Evolutionary conservation across 1,140 invertebrate species (phyloP).

Genomic region (Aphaenogaster floridana): DNA sequence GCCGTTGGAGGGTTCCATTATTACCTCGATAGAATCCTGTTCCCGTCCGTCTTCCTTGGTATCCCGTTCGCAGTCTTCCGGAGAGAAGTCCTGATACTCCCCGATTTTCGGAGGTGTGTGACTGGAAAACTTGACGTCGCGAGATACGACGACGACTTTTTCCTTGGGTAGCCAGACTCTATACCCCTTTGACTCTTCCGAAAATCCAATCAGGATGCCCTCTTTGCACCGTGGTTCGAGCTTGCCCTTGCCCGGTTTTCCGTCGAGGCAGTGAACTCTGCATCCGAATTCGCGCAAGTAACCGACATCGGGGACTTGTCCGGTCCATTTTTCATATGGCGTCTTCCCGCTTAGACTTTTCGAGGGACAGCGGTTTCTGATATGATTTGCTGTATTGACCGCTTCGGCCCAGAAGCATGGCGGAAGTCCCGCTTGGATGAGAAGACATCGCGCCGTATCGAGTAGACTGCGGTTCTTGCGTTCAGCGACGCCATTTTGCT

Average conservation of each 20-base stretch:
- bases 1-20: too few species aligned
- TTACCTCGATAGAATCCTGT: too few species aligned
- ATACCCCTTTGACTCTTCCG: slow-evolving; percentile 43
- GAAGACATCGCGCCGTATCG: slow-evolving; percentile 26
- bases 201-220: slow-evolving; percentile 31
- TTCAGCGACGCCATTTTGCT: slow-evolving; percentile 35
- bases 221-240: slow-evolving; percentile 55
- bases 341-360: slow-evolving; percentile 57
- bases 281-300: slow-evolving; percentile 75
- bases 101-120: not conserved
- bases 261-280: slow-evolving; percentile 67
- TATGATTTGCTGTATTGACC: not conserved
- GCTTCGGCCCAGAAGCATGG: slow-evolving; percentile 19
- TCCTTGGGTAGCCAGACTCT: slow-evolving; percentile 43
- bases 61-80: not conserved
- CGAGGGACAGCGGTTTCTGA: slow-evolving; percentile 9
- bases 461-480: slow-evolving; percentile 33
- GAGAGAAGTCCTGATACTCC: not conserved
- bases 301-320: slow-evolving; percentile 28
- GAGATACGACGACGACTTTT: not conserved
- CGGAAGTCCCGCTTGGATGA: not conserved
- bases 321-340: slow-evolving; percentile 52
- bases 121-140: slow-evolving; percentile 10
- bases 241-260: slow-evolving; percentile 71
- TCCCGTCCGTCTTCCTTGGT: not conserved